phyloP scores from a whole-genome alignment of 1,140 invertebrate genomes.

The Megalonaias nervosa region DNA sequence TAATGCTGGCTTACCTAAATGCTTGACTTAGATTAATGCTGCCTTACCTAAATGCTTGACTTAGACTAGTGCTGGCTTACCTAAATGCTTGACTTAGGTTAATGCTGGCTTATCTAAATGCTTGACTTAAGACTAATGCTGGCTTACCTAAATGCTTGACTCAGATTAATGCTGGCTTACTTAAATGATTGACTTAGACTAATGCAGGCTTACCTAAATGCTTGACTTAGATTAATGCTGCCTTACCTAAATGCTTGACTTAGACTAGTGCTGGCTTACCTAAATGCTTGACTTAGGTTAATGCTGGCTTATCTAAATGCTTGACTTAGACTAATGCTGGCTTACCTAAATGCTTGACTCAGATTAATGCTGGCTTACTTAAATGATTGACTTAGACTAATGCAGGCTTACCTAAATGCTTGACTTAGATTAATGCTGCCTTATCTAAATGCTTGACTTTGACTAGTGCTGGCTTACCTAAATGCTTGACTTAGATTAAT shows the following conservation, averaged over 20 bases:
- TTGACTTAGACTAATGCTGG: background rate
- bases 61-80: constrained; percentile 31
- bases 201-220: constrained; percentile 52
- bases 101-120: constrained; percentile 47
- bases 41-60: constrained; percentile 34
- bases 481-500: constrained; percentile 63
- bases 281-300: constrained; percentile 63
- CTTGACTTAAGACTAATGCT: background rate
- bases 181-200: background rate
- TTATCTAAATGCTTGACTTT: constrained; percentile 30
- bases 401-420: constrained; percentile 55
- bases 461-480: constrained; percentile 42
- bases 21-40: constrained; percentile 61
- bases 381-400: background rate
- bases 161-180: constrained; percentile 61
- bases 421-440: constrained; percentile 61
- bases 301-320: constrained; percentile 47
- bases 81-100: constrained; percentile 64
- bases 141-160: constrained; percentile 61
- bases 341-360: constrained; percentile 62
- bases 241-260: constrained; percentile 34
- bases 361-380: constrained; percentile 57
- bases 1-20: constrained; percentile 51
- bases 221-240: constrained; percentile 60
- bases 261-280: constrained; percentile 36